phyloP scores from a whole-genome alignment of 2,113 vertebrate genomes.

The Sprattus sprattus region DNA sequence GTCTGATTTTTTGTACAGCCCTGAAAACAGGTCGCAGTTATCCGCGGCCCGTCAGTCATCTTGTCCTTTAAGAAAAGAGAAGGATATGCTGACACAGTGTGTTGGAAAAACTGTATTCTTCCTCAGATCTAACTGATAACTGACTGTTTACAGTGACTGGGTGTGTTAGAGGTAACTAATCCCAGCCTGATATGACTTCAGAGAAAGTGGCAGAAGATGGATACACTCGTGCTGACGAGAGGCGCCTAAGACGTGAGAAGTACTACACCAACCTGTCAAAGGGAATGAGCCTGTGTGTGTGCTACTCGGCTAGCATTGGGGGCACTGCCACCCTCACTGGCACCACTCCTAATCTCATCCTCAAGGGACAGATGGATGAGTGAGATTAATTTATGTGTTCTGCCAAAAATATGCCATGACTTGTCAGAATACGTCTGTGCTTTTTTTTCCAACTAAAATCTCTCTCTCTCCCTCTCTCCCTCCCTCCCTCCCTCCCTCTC shows the following conservation, averaged over 20 bases:
- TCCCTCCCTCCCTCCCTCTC: background rate
- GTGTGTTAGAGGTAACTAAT: background rate
- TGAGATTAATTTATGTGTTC: slow-evolving; percentile 50
- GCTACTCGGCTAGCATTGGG: slow-evolving; percentile 83
- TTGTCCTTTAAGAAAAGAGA: background rate
- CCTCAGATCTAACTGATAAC: background rate
- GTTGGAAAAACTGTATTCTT: background rate
- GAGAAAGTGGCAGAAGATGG: background rate
- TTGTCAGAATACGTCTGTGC: background rate
- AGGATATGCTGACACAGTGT: background rate
- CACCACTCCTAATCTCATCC: slow-evolving; percentile 80
- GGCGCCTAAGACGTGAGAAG: background rate
- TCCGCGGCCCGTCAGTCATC: background rate
- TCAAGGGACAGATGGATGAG: slow-evolving; percentile 81
- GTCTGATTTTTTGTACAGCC: background rate
- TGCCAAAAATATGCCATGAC: background rate
- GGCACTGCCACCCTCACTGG: slow-evolving; percentile 85
- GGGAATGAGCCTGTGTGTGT: slow-evolving; percentile 79
- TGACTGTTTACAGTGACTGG: background rate
- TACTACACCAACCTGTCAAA: slow-evolving; percentile 67
- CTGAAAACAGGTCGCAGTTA: background rate
- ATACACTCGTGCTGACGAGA: background rate
- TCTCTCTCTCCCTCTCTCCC: background rate
- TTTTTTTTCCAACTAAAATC: background rate
- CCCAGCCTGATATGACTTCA: slow-evolving; percentile 1